Percentiles rank a stretch among this genome's conserved stretches.
These are phyloP conservation scores for Yponomeuta plumbellus DNA, from an alignment of 2,888 invertebrate species.

Conservation along the genomic window DNA sequence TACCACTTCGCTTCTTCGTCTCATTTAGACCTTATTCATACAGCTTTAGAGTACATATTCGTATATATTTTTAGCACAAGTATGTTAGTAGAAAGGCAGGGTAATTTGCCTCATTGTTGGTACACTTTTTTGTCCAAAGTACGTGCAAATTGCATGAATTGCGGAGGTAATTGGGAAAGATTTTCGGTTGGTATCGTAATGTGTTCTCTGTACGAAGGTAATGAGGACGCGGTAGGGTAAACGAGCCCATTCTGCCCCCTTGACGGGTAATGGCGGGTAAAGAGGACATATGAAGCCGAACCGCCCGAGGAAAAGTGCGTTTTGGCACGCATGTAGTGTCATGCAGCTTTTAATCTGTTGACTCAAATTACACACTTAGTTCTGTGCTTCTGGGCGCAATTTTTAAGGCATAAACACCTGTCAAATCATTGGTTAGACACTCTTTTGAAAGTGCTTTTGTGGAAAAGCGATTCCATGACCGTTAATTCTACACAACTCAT, in stretches of 20 bases:
- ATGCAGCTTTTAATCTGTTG: slow-evolving; percentile 1
- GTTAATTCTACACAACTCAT: not conserved
- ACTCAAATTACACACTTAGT: not conserved
- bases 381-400: not conserved
- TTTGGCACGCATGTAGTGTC: slow-evolving; percentile 2
- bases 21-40: not conserved
- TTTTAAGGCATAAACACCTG: not conserved
- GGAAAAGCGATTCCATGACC: not conserved
- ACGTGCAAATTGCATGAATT: slow-evolving; percentile 65
- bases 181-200: slow-evolving; percentile 48
- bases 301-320: not conserved
- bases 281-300: not conserved
- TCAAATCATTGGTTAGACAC: not conserved
- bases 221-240: slow-evolving; percentile 31
- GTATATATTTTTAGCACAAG: not conserved
- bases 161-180: slow-evolving; percentile 59
- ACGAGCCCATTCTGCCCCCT: not conserved
- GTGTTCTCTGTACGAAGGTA: slow-evolving; percentile 47
- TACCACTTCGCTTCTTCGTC: slow-evolving; percentile 1
- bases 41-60: not conserved
- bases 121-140: slow-evolving; percentile 35
- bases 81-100: slow-evolving; percentile 24
- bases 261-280: not conserved
- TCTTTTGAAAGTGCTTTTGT: not conserved
- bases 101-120: slow-evolving; percentile 51